phyloP scores from a whole-genome alignment of 1,140 invertebrate genomes.

The Papilio dardanus region DNA sequence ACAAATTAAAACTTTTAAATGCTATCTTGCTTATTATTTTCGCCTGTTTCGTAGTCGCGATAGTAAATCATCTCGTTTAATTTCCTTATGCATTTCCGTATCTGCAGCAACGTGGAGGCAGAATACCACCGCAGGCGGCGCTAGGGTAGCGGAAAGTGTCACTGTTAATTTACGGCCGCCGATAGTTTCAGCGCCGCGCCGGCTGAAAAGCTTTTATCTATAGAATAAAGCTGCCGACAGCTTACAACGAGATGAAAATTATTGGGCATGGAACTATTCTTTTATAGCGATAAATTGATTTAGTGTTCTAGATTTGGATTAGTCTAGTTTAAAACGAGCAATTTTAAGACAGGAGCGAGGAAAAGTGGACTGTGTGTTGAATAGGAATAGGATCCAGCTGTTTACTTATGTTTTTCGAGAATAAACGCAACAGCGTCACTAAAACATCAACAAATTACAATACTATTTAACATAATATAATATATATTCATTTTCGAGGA shows the following conservation, averaged over 20 bases:
- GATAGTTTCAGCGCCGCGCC: slow-evolving; percentile 39
- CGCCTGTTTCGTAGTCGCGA: slow-evolving; percentile 7
- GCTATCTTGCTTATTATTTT: background rate
- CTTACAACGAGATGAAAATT: background rate
- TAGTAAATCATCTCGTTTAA: slow-evolving; percentile 30
- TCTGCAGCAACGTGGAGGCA: background rate
- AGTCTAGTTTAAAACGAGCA: background rate
- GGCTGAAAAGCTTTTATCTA: slow-evolving; percentile 47
- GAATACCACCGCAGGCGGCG: background rate
- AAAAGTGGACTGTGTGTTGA: background rate
- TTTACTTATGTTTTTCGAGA: too few species aligned
- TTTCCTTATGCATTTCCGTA: slow-evolving; percentile 34
- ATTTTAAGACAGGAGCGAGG: background rate
- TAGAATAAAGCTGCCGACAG: slow-evolving; percentile 4
- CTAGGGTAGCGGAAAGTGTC: slow-evolving; percentile 27
- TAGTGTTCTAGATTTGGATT: background rate
- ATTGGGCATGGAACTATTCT: background rate
- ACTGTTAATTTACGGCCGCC: slow-evolving; percentile 49
- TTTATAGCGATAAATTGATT: slow-evolving; percentile 16
- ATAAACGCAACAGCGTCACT: too few species aligned
- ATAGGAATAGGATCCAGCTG: background rate
- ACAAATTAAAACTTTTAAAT: background rate
- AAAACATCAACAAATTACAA: too few species aligned
- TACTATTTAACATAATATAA: too few species aligned
- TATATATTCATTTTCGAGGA: too few species aligned